phyloP scores from a whole-genome alignment of 2,113 vertebrate genomes.

The Pristiophorus japonicus region DNA sequence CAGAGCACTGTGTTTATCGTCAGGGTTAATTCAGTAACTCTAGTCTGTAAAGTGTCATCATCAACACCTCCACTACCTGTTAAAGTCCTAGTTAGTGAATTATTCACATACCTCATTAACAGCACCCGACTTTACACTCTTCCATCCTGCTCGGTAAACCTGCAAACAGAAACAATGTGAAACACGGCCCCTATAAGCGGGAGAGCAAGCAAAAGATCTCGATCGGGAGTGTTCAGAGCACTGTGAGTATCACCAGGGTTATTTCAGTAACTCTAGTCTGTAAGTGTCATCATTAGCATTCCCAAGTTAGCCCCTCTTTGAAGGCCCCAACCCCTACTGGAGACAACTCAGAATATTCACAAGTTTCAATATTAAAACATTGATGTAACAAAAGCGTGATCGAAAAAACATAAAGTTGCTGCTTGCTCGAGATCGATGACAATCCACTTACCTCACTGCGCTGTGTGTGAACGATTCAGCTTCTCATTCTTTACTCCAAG shows the following conservation, averaged over 20 bases:
- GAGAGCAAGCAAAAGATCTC: not conserved
- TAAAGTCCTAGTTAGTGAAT: not conserved
- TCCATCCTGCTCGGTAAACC: not conserved
- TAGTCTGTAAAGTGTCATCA: slow-evolving; percentile 18
- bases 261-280: not conserved
- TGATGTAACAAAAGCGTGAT: too few relatives aligned
- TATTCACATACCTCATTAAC: not conserved
- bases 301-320: too few relatives aligned
- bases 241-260: not conserved
- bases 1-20: not conserved
- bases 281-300: not conserved
- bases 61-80: not conserved
- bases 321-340: too few relatives aligned
- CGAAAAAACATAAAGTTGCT: too few relatives aligned
- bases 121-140: not conserved
- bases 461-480: not conserved
- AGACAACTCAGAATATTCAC: too few relatives aligned
- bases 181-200: not conserved
- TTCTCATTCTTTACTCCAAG: not conserved
- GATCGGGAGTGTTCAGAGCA: not conserved
- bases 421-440: too few relatives aligned
- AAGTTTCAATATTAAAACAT: too few relatives aligned
- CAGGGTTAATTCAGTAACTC: not conserved
- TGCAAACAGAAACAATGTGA: not conserved
- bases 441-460: not conserved